Conservation (phyloP, 2,888 invertebrate genomes). For the Geophilus truncorum region DNA sequence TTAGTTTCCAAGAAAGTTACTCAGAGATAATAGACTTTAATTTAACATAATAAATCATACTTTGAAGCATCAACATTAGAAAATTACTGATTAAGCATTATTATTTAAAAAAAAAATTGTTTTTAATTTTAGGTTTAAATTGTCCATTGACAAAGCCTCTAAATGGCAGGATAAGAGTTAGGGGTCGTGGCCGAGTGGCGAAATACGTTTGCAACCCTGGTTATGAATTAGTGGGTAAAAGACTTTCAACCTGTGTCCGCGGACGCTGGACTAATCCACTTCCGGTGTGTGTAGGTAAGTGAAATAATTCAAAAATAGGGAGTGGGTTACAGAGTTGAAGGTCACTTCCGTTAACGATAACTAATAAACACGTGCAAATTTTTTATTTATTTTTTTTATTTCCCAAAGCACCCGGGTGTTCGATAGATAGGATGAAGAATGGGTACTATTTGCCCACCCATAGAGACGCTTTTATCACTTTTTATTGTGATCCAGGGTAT, state of each 20-base stretch:
- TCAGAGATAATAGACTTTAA: too few relatives aligned
- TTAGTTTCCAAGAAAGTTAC: too few relatives aligned
- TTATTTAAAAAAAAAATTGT: too few relatives aligned
- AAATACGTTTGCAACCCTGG: conserved; percentile 58
- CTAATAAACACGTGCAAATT: neutral
- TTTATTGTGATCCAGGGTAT: conserved; percentile 64
- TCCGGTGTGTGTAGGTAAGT: conserved; percentile 73
- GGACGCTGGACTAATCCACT: conserved; percentile 66
- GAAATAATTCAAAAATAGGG: neutral
- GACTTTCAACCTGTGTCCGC: conserved; percentile 62
- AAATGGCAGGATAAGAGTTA: conserved; percentile 54
- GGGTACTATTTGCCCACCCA: conserved; percentile 43
- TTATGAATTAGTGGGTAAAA: conserved; percentile 63
- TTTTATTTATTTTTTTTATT: neutral
- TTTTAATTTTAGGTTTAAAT: neutral
- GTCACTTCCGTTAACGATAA: neutral
- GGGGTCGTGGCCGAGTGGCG: conserved; percentile 55
- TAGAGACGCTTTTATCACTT: conserved; percentile 57
- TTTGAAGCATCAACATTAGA: too few relatives aligned
- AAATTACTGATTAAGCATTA: too few relatives aligned
- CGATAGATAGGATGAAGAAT: conserved; percentile 34
- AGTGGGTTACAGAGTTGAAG: neutral
- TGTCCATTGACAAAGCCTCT: conserved; percentile 51
- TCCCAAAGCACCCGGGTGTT: conserved; percentile 37
- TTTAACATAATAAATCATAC: too few relatives aligned